These are phyloP conservation scores for Drosophila parthenogenetica DNA, from an alignment of 2,888 invertebrate genomes.

Conservation along the genomic window DNA sequence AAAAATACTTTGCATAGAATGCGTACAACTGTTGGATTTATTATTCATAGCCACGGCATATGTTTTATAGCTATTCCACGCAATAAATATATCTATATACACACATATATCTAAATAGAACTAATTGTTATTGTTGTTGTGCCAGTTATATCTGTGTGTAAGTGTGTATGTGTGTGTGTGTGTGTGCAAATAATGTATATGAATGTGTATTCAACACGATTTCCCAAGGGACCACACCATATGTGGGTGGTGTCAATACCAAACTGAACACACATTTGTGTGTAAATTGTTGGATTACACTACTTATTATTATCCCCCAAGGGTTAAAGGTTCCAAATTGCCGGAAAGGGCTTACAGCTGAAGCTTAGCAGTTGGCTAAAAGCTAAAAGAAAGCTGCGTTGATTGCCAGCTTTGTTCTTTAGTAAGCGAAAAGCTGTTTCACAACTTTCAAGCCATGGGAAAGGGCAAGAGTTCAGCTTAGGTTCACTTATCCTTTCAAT, in stretches of 20 bases:
- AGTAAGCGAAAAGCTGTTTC: constrained; percentile 33
- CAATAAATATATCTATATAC: constrained; percentile 13
- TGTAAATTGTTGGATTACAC: constrained; percentile 58
- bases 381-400: constrained; percentile 48
- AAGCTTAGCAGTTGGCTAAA: constrained; percentile 16
- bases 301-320: constrained; percentile 37
- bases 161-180: constrained; percentile 24
- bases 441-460: constrained; percentile 24
- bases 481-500: not conserved
- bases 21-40: constrained; percentile 61
- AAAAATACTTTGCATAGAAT: constrained; percentile 34
- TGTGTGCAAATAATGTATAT: constrained; percentile 10
- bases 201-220: constrained; percentile 10
- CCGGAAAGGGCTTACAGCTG: constrained; percentile 31
- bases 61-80: constrained; percentile 58
- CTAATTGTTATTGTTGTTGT: constrained; percentile 64
- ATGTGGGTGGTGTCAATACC: constrained; percentile 37
- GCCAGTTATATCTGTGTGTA: constrained; percentile 42
- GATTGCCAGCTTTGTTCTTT: constrained; percentile 41
- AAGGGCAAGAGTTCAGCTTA: not conserved
- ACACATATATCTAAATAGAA: constrained; percentile 61
- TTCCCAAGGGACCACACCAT: constrained; percentile 18
- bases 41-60: constrained; percentile 71
- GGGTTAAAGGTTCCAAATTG: constrained; percentile 21
- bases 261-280: constrained; percentile 43